Evolutionary conservation across 2,888 invertebrate species (phyloP).

Genomic region (Cecidostiba fungosa): DNA sequence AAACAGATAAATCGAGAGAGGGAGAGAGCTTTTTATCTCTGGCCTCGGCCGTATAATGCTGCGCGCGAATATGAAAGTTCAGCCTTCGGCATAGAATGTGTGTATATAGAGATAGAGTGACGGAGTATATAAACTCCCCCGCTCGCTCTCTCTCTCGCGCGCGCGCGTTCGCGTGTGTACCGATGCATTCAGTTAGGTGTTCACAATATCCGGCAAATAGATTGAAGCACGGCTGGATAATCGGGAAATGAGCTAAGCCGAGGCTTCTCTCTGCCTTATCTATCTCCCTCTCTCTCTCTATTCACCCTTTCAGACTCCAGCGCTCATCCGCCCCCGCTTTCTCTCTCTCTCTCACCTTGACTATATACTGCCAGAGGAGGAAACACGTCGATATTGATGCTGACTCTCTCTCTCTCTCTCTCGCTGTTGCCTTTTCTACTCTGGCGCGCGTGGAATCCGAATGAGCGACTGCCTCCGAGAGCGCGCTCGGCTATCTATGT

Average conservation of each 20-base stretch:
- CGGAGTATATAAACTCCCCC: background rate
- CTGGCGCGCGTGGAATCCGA: slow-evolving; percentile 9
- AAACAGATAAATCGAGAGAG: slow-evolving; percentile 22
- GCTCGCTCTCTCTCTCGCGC: background rate
- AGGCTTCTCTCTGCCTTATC: slow-evolving; percentile 50
- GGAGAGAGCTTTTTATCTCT: slow-evolving; percentile 19
- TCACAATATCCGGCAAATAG: slow-evolving; percentile 74
- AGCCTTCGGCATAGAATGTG: background rate
- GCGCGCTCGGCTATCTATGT: background rate
- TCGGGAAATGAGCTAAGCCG: slow-evolving; percentile 65
- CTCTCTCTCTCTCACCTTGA: background rate
- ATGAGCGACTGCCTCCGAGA: background rate
- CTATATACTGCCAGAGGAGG: background rate
- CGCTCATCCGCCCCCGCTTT: background rate
- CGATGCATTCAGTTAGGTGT: slow-evolving; percentile 63
- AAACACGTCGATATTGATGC: slow-evolving; percentile 40
- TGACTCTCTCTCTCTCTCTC: background rate
- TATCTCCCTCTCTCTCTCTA: slow-evolving; percentile 20
- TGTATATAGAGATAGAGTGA: background rate
- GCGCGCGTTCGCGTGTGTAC: slow-evolving; percentile 28
- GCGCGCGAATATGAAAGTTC: slow-evolving; percentile 26
- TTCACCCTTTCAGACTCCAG: slow-evolving; percentile 9
- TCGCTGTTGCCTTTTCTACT: slow-evolving; percentile 16
- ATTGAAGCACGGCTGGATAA: slow-evolving; percentile 69
- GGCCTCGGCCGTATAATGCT: slow-evolving; percentile 35